Evolutionary conservation across 2,797 vertebrate genomes (phyloP), one percentile per base, ranked within the genome.

Genomic region (Hippoglossus hippoglossus): DNA sequence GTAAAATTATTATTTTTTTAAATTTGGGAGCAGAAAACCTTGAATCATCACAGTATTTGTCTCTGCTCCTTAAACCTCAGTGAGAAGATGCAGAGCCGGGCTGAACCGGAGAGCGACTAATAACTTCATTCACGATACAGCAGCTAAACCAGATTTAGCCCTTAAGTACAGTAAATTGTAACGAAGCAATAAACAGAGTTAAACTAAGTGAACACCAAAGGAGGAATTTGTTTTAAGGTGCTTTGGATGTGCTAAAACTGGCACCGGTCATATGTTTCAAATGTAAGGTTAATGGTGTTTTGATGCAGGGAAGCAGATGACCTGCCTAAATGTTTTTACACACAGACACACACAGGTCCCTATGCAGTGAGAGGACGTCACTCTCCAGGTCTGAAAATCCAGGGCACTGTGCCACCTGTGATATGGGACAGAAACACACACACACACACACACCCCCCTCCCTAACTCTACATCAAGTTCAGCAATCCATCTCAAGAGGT

Each of bases 321-420:
- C 63, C 73, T 12, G 21, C 56, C 72, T 39, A 13, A 63, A 78
- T 44, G 56, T 61, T 59, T 70, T 44, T 16, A 44, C 28, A 56
- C 53, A 58, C 19, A 66, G 24, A 24, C 46, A 77, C 56, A 60
- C 26, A 22, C 44, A 75, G 15, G 54, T 64, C 55, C 47, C 60
- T 71, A 36, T 72, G 69, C 64, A 73, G 77, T 69, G 69, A 82
- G 68, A 86, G 63, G 72, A 75, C 51, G 55, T 61, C 44, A 19
- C 70, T 73, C 75, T 87, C 51, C 44, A 78, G 81, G 81, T 75
- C 67, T 36, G 34, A 61, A 84, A 83, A 91, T 86, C 67, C 79
- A 90, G 89, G 89, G 85, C 83, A 89, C 70, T 83, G 74, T 90
- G 89, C 87, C 85, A 88, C 79, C 67, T n/a, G 26, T 82, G 73